Percentiles rank a stretch among this genome's conserved stretches.
phyloP scores from a whole-genome alignment of 2,113 vertebrate species.

The Vulpes vulpes region DNA sequence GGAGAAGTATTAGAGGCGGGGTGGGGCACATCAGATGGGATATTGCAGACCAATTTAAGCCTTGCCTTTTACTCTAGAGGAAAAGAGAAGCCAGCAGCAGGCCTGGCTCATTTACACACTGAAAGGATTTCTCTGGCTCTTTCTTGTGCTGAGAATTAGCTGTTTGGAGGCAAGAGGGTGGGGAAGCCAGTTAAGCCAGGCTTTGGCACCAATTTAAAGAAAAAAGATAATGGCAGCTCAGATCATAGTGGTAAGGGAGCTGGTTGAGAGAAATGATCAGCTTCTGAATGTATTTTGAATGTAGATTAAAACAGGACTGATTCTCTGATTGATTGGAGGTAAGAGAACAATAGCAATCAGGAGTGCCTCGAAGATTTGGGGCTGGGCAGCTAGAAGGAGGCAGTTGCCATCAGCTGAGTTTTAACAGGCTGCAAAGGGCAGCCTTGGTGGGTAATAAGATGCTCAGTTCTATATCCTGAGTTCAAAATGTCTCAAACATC shows the following conservation, averaged over 20 bases:
- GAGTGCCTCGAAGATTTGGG: background rate
- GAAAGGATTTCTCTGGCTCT: background rate
- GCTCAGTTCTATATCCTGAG: background rate
- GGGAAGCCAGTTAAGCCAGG: background rate
- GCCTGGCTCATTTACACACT: background rate
- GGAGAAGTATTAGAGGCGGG: background rate
- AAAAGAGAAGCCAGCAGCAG: background rate
- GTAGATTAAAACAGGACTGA: background rate
- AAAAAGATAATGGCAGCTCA: background rate
- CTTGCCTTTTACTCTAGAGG: background rate
- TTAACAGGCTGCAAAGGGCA: background rate
- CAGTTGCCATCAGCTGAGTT: background rate
- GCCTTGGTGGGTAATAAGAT: background rate
- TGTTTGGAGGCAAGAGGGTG: background rate
- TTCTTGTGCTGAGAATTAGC: background rate
- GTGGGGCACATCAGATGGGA: rapidly evolving
- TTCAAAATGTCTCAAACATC: background rate
- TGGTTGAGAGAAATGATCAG: background rate
- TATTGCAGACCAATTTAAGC: background rate
- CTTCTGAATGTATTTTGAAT: background rate
- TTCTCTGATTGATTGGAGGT: background rate
- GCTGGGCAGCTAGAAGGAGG: background rate
- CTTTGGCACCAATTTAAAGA: background rate
- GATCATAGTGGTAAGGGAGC: no score
- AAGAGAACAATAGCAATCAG: background rate